Conservation (phyloP, 2,797 vertebrate genomes). For the Ara ararauna region DNA sequence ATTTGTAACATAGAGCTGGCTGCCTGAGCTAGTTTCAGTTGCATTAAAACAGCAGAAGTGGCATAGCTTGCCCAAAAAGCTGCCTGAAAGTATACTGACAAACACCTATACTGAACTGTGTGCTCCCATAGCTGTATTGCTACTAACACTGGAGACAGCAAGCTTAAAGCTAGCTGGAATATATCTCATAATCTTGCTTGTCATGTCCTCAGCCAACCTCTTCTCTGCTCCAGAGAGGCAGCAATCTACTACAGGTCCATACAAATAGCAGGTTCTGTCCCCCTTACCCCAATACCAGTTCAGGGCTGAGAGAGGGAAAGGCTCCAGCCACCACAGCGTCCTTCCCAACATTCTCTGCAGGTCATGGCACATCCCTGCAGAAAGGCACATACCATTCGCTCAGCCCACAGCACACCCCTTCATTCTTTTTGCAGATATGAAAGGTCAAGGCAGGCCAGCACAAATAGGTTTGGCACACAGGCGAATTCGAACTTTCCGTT, state of each 20-base stretch:
- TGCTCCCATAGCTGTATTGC: background rate
- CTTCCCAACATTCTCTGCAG: background rate
- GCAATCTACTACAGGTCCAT: background rate
- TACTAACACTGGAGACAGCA: background rate
- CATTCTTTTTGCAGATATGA: background rate
- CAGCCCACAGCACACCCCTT: background rate
- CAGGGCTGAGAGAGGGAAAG: background rate
- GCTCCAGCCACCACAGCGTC: background rate
- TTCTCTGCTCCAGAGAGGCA: background rate
- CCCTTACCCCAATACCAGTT: rapidly evolving
- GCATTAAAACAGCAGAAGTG: background rate
- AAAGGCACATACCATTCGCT: background rate
- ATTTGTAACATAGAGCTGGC: background rate
- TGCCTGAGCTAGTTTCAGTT: background rate
- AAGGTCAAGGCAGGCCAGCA: background rate
- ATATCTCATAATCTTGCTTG: background rate
- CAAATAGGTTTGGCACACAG: background rate
- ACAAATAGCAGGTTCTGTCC: background rate
- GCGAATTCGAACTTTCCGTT: background rate
- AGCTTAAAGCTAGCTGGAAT: background rate
- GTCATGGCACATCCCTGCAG: background rate
- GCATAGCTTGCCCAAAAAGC: background rate
- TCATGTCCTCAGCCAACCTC: background rate
- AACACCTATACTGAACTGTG: background rate
- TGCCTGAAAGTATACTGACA: background rate